Conservation (phyloP, 1,140 invertebrate genomes). For the Lethocerus indicus region DNA sequence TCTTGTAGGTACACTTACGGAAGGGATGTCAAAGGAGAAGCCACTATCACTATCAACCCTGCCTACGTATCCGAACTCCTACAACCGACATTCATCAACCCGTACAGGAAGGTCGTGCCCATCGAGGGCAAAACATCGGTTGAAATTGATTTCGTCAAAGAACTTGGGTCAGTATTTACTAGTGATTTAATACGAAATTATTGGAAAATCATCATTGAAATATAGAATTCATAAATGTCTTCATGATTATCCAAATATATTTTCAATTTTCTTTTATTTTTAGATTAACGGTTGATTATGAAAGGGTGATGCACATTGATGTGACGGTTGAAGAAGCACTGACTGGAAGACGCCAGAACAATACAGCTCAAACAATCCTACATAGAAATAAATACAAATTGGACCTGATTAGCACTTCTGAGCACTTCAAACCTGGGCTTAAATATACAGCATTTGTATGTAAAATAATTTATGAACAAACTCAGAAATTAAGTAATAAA, state of each 20-base stretch:
- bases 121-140: constrained; percentile 61
- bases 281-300: constrained; percentile 51
- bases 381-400: constrained; percentile 70
- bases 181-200: constrained; percentile 5
- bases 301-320: constrained; percentile 55
- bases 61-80: constrained; percentile 58
- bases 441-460: constrained; percentile 65
- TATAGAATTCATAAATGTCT: neutral
- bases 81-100: constrained; percentile 58
- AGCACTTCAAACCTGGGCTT: constrained; percentile 74
- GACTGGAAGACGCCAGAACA: constrained; percentile 66
- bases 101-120: constrained; percentile 56
- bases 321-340: constrained; percentile 63
- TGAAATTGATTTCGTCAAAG: constrained; percentile 54
- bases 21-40: constrained; percentile 61
- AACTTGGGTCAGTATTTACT: constrained; percentile 35
- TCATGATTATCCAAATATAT: neutral
- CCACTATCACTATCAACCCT: constrained; percentile 54
- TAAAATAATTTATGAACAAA: too few relatives aligned
- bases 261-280: constrained; percentile 10
- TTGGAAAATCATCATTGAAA: too few relatives aligned
- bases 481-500: too few relatives aligned
- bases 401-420: constrained; percentile 61
- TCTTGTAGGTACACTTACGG: constrained; percentile 56
- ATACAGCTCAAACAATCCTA: constrained; percentile 47